A percentile compares a stretch with the other conserved stretches of the same genome.
phyloP scores from a whole-genome alignment of 2,888 invertebrate genomes.

The Xylocampa areola region DNA sequence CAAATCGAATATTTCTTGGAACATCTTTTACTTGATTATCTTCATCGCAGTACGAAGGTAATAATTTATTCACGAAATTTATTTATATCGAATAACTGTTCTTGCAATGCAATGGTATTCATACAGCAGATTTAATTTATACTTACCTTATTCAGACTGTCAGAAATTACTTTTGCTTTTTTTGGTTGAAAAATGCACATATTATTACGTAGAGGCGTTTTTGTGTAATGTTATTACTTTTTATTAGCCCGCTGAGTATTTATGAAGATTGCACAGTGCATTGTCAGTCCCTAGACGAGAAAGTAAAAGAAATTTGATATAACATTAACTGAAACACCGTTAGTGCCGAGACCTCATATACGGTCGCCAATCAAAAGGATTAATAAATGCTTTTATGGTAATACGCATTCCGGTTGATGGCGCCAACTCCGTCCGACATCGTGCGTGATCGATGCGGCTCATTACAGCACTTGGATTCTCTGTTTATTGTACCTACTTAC shows the following conservation, averaged over 20 bases:
- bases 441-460: conserved; percentile 61
- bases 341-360: conserved; percentile 12
- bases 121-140: conserved; percentile 25
- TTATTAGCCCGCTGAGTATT: no score
- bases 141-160: conserved; percentile 3
- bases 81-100: conserved; percentile 38
- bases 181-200: conserved; percentile 4
- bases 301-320: conserved; percentile 8
- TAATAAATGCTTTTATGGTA: conserved; percentile 55
- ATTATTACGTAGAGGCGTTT: conserved; percentile 4
- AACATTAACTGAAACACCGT: conserved; percentile 23
- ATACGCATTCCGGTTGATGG: conserved; percentile 66
- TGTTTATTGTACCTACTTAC: conserved; percentile 38
- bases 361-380: conserved; percentile 53
- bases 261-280: conserved; percentile 2
- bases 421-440: conserved; percentile 66
- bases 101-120: conserved; percentile 34
- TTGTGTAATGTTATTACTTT: no score
- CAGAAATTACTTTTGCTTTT: conserved; percentile 8
- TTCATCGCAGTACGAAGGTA: conserved; percentile 15
- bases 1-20: conserved; percentile 24
- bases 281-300: conserved; percentile 1
- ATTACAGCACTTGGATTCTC: conserved; percentile 41
- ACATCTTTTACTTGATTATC: conserved; percentile 22
- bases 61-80: conserved; percentile 41